These are phyloP conservation scores for Prenolepis imparis DNA, from an alignment of 2,888 invertebrate genomes.

Conservation along the genomic window DNA sequence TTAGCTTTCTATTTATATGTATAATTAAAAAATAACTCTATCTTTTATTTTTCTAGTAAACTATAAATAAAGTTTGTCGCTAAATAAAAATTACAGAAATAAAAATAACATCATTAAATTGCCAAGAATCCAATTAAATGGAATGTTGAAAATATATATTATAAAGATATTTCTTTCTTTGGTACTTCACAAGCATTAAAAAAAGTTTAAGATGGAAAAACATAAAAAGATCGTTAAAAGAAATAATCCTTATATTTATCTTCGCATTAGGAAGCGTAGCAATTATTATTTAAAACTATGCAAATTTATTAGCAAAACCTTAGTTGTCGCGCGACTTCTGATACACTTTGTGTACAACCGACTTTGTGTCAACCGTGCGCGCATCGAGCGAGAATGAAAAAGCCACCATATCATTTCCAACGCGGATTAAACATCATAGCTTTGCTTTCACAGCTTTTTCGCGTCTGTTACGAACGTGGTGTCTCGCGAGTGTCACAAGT, in stretches of 20 bases:
- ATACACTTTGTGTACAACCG: not conserved
- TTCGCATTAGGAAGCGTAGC: not conserved
- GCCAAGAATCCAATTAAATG: not conserved
- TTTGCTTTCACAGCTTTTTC: conserved; percentile 25
- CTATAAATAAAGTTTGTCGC: too few species aligned
- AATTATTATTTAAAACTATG: conserved; percentile 3
- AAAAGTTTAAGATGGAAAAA: not conserved
- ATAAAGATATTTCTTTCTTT: not conserved
- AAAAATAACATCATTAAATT: not conserved
- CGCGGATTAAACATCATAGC: conserved; percentile 34
- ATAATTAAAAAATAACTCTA: conserved; percentile 20
- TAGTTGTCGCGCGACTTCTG: not conserved
- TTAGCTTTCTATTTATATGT: not conserved
- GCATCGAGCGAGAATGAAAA: conserved; percentile 4
- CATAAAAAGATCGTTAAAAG: not conserved
- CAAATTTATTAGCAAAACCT: not conserved
- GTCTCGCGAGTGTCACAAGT: conserved; percentile 26
- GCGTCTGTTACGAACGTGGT: not conserved
- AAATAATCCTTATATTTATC: not conserved
- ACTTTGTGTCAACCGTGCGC: not conserved
- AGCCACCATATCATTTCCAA: not conserved
- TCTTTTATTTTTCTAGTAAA: not conserved
- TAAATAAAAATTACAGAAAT: not conserved
- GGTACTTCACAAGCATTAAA: not conserved
- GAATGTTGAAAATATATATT: not conserved